Evolutionary conservation across 2,797 vertebrate genomes (phyloP).

Genomic region (Loriculus beryllinus): DNA sequence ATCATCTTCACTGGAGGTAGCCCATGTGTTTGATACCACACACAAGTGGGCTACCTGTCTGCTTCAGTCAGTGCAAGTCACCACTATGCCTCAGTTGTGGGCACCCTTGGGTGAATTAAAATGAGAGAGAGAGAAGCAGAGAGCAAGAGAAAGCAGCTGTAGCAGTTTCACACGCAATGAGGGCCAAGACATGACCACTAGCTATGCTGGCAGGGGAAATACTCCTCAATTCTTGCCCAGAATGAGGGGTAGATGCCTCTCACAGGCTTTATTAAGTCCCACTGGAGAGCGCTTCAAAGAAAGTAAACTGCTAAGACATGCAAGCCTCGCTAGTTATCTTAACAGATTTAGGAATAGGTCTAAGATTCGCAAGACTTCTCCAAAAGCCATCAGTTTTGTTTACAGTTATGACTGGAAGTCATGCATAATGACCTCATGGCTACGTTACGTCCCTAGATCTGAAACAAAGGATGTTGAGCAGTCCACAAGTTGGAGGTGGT

Average conservation of each 20-base stretch:
- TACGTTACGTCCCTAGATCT: accelerated
- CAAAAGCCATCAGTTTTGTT: background rate
- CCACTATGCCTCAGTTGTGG: accelerated
- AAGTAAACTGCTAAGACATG: background rate
- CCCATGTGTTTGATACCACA: accelerated
- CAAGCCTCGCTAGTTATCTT: background rate
- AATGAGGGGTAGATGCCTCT: background rate
- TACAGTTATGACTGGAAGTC: background rate
- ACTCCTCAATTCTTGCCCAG: background rate
- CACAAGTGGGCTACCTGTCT: background rate
- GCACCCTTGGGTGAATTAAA: background rate
- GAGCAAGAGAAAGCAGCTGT: background rate
- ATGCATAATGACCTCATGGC: background rate
- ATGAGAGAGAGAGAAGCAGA: background rate
- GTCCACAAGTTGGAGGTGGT: background rate
- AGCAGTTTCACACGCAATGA: background rate
- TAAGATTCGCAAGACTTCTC: background rate
- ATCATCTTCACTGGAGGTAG: background rate
- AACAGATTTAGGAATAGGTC: background rate
- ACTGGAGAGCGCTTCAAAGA: accelerated
- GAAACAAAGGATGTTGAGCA: background rate
- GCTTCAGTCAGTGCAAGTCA: background rate
- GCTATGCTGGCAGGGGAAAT: background rate
- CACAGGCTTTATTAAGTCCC: background rate
- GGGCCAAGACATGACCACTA: background rate